Conservation (phyloP, 2,113 vertebrate genomes). For the Chunga burmeisteri region DNA sequence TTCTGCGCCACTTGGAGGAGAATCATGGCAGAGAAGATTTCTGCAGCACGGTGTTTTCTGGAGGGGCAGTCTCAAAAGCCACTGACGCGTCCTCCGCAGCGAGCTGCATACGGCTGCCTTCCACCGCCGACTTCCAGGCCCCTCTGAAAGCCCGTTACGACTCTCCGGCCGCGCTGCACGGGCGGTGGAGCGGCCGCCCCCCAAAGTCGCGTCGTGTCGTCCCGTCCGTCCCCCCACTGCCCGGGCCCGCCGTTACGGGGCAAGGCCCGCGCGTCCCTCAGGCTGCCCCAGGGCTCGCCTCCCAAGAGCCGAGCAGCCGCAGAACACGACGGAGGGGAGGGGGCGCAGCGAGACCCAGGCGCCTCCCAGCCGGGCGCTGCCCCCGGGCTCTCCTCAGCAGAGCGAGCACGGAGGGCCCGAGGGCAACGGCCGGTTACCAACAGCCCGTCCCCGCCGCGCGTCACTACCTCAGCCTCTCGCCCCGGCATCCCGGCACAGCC, state of each 20-base stretch:
- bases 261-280: not conserved
- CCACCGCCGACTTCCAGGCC: not conserved
- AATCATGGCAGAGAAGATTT: not conserved
- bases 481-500: not conserved
- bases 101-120: not conserved
- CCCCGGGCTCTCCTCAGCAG: not conserved
- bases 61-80: no score
- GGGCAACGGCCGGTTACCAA: rapidly evolving
- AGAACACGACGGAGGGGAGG: not conserved
- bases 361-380: not conserved
- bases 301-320: not conserved
- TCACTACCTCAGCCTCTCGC: not conserved
- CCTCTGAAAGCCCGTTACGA: not conserved
- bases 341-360: not conserved
- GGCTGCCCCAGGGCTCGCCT: not conserved
- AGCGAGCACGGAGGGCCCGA: not conserved
- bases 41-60: not conserved
- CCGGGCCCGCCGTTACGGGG: not conserved
- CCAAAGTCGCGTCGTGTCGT: no score
- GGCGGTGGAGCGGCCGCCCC: no score
- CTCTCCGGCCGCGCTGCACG: not conserved
- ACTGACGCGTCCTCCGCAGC: rapidly evolving
- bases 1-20: not conserved
- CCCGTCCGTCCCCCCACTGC: not conserved
- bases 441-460: not conserved